Percentiles rank a stretch among this genome's conserved stretches.
phyloP scores from a whole-genome alignment of 2,113 vertebrate genomes.

The Sclerurus mexicanus region DNA sequence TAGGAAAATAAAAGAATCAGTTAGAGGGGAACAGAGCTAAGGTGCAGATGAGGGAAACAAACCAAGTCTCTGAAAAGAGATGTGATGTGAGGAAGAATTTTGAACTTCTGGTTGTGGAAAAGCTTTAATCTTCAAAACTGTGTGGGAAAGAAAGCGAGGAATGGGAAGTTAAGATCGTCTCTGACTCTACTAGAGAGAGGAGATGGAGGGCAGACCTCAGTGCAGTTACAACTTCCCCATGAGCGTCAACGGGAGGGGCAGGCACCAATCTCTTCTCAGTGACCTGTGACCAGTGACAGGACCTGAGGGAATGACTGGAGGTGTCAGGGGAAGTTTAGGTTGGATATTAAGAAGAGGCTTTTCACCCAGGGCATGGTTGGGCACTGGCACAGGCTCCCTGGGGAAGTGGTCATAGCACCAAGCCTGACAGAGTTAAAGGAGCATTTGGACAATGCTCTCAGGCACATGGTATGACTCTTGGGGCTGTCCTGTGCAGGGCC shows the following conservation, averaged over 20 bases:
- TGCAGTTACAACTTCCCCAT: not conserved
- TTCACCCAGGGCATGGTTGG: rapidly evolving
- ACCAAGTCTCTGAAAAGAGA: not conserved
- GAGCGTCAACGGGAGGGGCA: not conserved
- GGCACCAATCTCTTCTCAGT: not conserved
- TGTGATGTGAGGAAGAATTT: not conserved
- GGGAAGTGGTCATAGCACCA: not conserved
- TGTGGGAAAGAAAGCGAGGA: not conserved
- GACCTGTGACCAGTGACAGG: not conserved
- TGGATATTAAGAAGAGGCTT: not conserved
- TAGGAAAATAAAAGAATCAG: not conserved
- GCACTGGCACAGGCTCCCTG: not conserved
- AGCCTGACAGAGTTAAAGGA: not conserved
- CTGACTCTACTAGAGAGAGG: not conserved
- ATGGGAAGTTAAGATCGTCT: not conserved
- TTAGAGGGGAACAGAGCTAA: not conserved
- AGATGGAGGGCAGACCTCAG: not conserved
- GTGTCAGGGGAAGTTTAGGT: not conserved
- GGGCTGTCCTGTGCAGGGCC: not conserved
- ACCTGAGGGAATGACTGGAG: not conserved
- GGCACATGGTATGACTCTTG: not conserved
- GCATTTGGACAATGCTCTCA: not conserved
- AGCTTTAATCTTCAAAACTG: not conserved
- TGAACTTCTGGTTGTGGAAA: not conserved
- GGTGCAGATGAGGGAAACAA: not conserved